Conservation (phyloP, 1,140 invertebrate genomes). For the Alviniconcha marisindica region DNA sequence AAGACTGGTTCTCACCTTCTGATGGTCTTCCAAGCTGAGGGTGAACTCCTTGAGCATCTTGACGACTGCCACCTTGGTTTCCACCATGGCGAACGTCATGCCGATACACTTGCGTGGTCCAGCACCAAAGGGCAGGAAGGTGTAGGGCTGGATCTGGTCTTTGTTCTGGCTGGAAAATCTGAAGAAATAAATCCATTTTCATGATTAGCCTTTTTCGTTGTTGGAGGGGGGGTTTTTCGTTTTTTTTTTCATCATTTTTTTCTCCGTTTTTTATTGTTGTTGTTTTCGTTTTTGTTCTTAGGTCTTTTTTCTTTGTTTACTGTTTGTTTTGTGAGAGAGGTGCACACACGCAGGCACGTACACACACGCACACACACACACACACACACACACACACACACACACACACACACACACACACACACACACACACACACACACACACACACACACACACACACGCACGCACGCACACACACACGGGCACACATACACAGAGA, state of each 20-base stretch:
- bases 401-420: not conserved
- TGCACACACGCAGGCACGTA: not conserved
- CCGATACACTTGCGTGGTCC: slow-evolving; percentile 75
- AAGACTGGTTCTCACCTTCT: slow-evolving; percentile 41
- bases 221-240: too few species aligned
- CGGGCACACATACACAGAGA: not conserved
- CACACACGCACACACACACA: not conserved
- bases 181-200: too few species aligned
- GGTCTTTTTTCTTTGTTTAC: too few species aligned
- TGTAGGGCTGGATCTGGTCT: slow-evolving; percentile 56
- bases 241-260: too few species aligned
- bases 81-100: slow-evolving; percentile 71
- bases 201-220: too few species aligned
- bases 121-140: slow-evolving; percentile 72
- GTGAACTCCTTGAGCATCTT: slow-evolving; percentile 63
- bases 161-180: slow-evolving; percentile 65
- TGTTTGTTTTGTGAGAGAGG: too few species aligned
- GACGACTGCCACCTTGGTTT: slow-evolving; percentile 67
- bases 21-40: slow-evolving; percentile 42
- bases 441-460: too few species aligned
- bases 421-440: too few species aligned
- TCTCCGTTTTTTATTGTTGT: too few species aligned
- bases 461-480: too few species aligned
- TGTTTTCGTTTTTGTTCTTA: too few species aligned
- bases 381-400: not conserved